These are phyloP conservation scores for Diachasma alloeum DNA, from an alignment of 1,140 invertebrate species.

Conservation along the genomic window DNA sequence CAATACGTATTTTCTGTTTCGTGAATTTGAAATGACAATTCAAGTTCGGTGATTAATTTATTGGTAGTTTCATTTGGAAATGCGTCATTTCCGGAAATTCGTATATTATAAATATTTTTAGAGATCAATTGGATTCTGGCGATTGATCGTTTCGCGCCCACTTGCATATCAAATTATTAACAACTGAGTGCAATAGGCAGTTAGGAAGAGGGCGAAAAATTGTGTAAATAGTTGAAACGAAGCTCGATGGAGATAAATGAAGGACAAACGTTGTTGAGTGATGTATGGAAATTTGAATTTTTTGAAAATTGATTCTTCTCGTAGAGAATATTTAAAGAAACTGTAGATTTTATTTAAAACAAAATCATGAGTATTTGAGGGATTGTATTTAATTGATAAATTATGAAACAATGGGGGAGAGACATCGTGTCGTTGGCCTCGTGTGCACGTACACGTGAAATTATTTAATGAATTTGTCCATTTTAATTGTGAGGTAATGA, in stretches of 20 bases:
- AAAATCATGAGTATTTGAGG: neutral
- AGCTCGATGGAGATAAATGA: neutral
- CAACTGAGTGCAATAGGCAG: neutral
- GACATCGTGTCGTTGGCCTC: neutral
- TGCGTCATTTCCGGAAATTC: neutral
- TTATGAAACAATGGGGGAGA: neutral
- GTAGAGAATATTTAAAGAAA: neutral
- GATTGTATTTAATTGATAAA: slow-evolving; percentile 1
- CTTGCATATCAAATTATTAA: neutral
- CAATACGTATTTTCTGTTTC: neutral
- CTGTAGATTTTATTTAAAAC: neutral
- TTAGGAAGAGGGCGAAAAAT: neutral
- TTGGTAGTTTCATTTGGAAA: neutral
- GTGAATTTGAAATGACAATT: slow-evolving; percentile 1
- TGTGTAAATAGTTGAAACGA: neutral
- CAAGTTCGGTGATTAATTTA: slow-evolving; percentile 5
- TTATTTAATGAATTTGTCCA: neutral
- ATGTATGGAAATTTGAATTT: neutral
- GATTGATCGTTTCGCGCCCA: neutral
- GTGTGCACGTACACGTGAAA: neutral
- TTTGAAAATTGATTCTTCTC: neutral
- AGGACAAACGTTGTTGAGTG: neutral
- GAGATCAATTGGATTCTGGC: slow-evolving; percentile 17
- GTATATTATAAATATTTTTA: slow-evolving; percentile 19
- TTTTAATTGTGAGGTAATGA: neutral